Evolutionary conservation across 2,797 vertebrate species (phyloP).

Genomic region (Characodon lateralis): DNA sequence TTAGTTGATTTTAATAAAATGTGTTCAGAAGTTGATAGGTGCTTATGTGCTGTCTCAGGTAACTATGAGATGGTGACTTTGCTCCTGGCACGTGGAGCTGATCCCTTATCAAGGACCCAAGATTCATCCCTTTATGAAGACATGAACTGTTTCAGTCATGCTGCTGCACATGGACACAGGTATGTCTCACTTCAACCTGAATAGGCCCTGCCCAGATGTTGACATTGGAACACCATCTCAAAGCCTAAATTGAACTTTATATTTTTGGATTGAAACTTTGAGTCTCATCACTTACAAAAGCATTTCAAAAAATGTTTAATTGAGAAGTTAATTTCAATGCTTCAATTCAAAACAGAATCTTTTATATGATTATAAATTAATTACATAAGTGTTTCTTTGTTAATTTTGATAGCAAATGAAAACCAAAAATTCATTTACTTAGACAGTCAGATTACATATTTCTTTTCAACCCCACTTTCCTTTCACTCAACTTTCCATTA

Average conservation of each 20-base stretch:
- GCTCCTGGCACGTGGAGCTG: constrained; percentile 89
- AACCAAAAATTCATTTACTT: neutral
- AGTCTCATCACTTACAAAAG: constrained; percentile 11
- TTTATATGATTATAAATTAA: neutral
- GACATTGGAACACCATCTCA: constrained; percentile 2
- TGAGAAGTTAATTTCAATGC: neutral
- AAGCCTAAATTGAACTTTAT: neutral
- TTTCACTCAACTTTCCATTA: neutral
- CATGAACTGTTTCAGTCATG: constrained; percentile 99
- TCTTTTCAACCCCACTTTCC: neutral
- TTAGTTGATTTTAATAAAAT: neutral
- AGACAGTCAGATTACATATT: neutral
- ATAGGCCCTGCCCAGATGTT: neutral
- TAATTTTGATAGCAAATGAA: too few species aligned
- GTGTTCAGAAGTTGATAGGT: neutral
- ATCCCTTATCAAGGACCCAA: constrained; percentile 89
- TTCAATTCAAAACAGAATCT: neutral
- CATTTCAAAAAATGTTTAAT: too few species aligned
- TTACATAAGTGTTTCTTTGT: neutral
- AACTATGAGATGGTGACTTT: constrained; percentile 98
- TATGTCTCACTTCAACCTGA: constrained; percentile 52
- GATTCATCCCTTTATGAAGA: constrained; percentile 92
- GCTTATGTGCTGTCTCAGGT: constrained; percentile 73
- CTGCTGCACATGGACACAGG: constrained; percentile 96
- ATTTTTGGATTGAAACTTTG: constrained; percentile 9